These are phyloP conservation scores for Ischnus inquisitorius DNA, from an alignment of 2,888 invertebrate species.

Conservation along the genomic window DNA sequence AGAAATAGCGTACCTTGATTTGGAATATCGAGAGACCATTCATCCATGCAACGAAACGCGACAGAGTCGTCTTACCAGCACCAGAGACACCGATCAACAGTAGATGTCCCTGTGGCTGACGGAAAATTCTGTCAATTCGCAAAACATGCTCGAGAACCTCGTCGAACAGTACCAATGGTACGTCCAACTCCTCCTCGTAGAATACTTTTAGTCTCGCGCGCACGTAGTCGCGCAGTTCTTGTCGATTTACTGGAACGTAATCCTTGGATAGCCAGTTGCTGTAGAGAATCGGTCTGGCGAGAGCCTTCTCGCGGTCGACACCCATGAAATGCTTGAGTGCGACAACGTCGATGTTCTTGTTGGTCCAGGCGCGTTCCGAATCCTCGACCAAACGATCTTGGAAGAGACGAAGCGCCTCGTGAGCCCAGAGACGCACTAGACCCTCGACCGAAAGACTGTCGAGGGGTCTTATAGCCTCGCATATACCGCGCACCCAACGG, in stretches of 20 bases:
- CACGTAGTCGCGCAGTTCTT: constrained; percentile 98
- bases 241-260: constrained; percentile 98
- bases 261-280: constrained; percentile 99
- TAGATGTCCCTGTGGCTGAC: constrained; percentile 99
- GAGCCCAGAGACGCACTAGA: constrained; percentile 99
- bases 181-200: constrained; percentile 99
- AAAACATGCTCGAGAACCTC: constrained; percentile 99
- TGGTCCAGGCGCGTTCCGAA: constrained; percentile 98
- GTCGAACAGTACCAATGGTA: constrained; percentile 98
- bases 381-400: constrained; percentile 98
- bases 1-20: constrained; percentile 91
- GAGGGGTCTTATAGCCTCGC: constrained; percentile 98
- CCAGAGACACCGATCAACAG: constrained; percentile 99
- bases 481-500: constrained; percentile 99
- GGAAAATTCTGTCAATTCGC: constrained; percentile 99
- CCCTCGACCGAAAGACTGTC: constrained; percentile 97
- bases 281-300: constrained; percentile 98
- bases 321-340: constrained; percentile 98
- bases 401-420: constrained; percentile 99
- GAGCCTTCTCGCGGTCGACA: constrained; percentile 93
- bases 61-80: constrained; percentile 99
- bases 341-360: constrained; percentile 97
- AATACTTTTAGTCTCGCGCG: constrained; percentile 98
- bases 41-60: constrained; percentile 99
- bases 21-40: constrained; percentile 99